These are phyloP conservation scores for Cyanocitta stelleri DNA, from an alignment of 2,113 vertebrate species.

Conservation along the genomic window DNA sequence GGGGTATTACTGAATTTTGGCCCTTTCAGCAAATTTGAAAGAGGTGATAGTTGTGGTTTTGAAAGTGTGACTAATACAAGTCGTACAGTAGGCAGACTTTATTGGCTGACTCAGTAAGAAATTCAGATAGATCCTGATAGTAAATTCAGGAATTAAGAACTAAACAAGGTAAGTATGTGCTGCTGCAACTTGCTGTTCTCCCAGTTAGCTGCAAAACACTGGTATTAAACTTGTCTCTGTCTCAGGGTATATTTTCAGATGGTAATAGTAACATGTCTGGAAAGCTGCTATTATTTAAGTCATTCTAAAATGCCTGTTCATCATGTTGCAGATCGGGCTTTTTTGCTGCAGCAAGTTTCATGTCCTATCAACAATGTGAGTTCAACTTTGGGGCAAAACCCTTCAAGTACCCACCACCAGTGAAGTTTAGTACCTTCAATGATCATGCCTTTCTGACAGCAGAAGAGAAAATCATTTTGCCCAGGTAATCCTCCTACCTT, in stretches of 20 bases:
- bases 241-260: background rate
- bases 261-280: background rate
- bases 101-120: background rate
- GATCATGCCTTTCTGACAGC: constrained; percentile 90
- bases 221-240: background rate
- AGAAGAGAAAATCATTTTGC: constrained; percentile 96
- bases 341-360: constrained; percentile 98
- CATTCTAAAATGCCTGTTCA: background rate
- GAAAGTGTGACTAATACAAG: background rate
- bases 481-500: constrained; percentile 76
- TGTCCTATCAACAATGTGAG: constrained; percentile 99
- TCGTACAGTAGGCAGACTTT: background rate
- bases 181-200: background rate
- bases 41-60: background rate
- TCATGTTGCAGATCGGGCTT: constrained; percentile 86
- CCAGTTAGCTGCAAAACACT: background rate
- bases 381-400: constrained; percentile 98
- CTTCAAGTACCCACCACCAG: constrained; percentile 90
- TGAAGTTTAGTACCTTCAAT: constrained; percentile 98
- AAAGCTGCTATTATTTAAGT: background rate
- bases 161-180: background rate
- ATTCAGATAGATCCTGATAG: background rate
- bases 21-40: background rate
- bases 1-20: background rate
- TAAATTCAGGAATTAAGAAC: background rate